Evolutionary conservation across 2,888 invertebrate genomes (phyloP), one percentile per base, ranked within the genome.

Genomic region (Dryobotodes eremita): DNA sequence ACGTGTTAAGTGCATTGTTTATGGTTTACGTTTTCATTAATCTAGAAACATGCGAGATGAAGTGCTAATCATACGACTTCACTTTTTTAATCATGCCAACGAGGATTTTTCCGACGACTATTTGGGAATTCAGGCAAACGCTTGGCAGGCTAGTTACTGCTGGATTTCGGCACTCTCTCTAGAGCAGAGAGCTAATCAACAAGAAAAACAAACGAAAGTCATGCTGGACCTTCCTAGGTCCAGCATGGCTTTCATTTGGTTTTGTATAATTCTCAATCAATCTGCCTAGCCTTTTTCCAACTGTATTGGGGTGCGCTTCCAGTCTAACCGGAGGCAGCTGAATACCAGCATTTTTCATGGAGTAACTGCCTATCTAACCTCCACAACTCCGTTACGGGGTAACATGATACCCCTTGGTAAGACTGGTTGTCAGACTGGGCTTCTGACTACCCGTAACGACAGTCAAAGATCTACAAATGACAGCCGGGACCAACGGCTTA

Each of bases 1-100:
- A 70, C 59, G 73, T 84, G 84, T 84, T 20, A 55, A 64, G 69
- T 65, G 53, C 2, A 59, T 72, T 77, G 26, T 70, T 23, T 65
- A 23, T 26, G 13, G 46, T 66, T 57, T n/a, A n/a, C 36, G 23
- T 55, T 46, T 31, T 46, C n/a, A 42, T 55, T 77, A 13, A 48
- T 36, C 31, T 46, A 65, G n/a, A 15, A 68, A 71, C 2, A 13
- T 57, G 64, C 10, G 48, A 20, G 20, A 20, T 42, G 20, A 42
- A 50, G 13, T 31, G 59, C 15, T 6, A 42, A 57, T 55, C 42
- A 17, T 17, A 17, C 1, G 46, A 31, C 10, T 69, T 23, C 17
- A 1, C 31, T 15, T 31, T 69, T 53, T 69, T 23, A 17, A 17
- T 3, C 23, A 53, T 53, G 23, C 2, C 23, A 53, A 31, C 15